These are phyloP conservation scores for Cossypha caffra DNA, from an alignment of 2,797 vertebrate genomes.

Conservation along the genomic window DNA sequence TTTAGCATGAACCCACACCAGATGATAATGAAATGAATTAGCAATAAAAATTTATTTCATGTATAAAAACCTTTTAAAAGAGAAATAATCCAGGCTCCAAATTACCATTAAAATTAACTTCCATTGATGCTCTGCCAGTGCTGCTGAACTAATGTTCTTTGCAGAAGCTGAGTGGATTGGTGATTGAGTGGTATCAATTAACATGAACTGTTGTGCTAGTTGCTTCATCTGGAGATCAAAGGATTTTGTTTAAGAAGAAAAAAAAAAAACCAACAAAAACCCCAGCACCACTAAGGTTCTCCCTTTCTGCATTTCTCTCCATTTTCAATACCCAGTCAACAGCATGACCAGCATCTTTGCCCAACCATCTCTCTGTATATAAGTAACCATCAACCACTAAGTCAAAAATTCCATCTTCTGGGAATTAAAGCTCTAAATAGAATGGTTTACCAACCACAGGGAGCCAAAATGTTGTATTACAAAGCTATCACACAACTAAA, in stretches of 20 bases:
- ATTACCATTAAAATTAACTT: conserved; percentile 48
- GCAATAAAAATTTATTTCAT: conserved; percentile 29
- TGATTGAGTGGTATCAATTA: conserved; percentile 36
- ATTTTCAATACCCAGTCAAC: neutral
- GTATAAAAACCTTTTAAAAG: conserved; percentile 16
- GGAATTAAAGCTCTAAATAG: neutral
- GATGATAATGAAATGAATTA: conserved; percentile 31
- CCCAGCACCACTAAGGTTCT: neutral
- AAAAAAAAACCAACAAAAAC: neutral
- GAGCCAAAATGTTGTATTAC: neutral
- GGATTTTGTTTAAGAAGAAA: neutral
- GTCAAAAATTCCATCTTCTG: neutral
- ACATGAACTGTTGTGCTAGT: neutral
- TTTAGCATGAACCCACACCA: neutral
- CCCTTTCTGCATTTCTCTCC: neutral
- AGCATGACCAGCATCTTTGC: neutral
- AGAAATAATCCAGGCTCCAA: conserved; percentile 18
- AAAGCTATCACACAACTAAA: neutral
- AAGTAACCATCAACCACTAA: neutral
- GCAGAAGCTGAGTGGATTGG: neutral
- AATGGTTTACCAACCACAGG: neutral
- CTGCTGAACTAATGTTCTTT: conserved; percentile 49
- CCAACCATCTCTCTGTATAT: neutral
- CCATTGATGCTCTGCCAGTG: neutral
- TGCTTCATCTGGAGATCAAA: conserved; percentile 34